Base-by-base conservation (phyloP, 2,113 vertebrate genomes). In the Nipponia nippon region DNA sequence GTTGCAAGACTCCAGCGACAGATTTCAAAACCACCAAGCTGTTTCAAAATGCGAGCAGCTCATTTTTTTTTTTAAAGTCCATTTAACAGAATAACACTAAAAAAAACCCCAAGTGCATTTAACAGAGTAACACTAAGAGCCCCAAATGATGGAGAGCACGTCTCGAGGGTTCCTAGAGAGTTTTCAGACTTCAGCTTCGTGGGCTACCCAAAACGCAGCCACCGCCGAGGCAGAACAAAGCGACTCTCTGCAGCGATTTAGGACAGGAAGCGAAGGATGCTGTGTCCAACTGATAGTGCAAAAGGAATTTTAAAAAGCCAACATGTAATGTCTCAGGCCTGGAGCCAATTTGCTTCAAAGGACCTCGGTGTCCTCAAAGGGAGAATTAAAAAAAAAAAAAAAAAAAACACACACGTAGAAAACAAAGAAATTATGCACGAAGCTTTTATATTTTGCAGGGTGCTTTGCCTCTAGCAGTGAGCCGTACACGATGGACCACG, bases 311-410 rank as follows among this genome's bases (percentile, higher is more conserved):
- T 87, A 20, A 82, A 91, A 63, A 95, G 89, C 32, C 83, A 50
- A 42, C 62, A 16, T 56, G 86, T 38, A 44, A 87, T 1, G 42
- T 12, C 89, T 49, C 89, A 17, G 72, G 94, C 83, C 80, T 6
- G 9, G 15, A 58, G 93, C 94, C 95, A 96, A 86, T 20, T 78
- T n/a, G 72, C 89, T 82, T 84, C 94, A 90, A 94, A 96, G 65
- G 63, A 67, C 67, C 80, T 53, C 4, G 1, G 49, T 46, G 69
- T 55, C 42, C 89, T 89, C 94, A 34, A 36, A 38, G 83, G 89
- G 94, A 83, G 78, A 96, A 89, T 67, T 7, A 59, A 70, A 46
- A 26, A 53, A 1, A 3, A 6, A 8, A 18, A 27, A 65, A n/a
- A 62, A 30, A 50, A 25, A 53, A 32, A 25, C 4, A 5, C 26